Conservation (phyloP, 2,888 invertebrate genomes). For the Mimas tiliae region DNA sequence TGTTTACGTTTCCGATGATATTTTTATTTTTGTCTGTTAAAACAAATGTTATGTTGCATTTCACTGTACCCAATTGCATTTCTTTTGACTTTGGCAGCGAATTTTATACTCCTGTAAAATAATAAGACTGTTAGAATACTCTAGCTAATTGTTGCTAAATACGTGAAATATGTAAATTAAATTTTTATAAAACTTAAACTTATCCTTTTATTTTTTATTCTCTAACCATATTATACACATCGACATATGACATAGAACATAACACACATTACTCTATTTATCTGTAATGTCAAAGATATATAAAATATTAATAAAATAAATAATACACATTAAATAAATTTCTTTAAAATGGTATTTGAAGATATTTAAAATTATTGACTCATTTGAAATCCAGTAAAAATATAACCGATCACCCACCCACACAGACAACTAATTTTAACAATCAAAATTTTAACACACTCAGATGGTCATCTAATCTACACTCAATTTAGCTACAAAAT, state of each 20-base stretch:
- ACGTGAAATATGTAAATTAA: slow-evolving; percentile 69
- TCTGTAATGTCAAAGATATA: neutral
- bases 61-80: slow-evolving; percentile 75
- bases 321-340: no score
- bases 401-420: no score
- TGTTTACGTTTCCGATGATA: slow-evolving; percentile 44
- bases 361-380: no score
- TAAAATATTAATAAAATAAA: no score
- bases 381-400: no score
- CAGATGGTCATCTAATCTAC: neutral
- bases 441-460: neutral
- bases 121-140: slow-evolving; percentile 84
- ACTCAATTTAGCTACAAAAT: neutral
- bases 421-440: no score
- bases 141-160: slow-evolving; percentile 73
- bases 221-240: neutral
- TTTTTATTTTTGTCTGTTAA: slow-evolving; percentile 44
- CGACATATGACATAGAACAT: no score
- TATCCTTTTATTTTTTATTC: slow-evolving; percentile 39
- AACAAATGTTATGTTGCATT: slow-evolving; percentile 56
- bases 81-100: slow-evolving; percentile 66
- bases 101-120: slow-evolving; percentile 80
- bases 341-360: no score
- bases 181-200: slow-evolving; percentile 55
- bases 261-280: no score